A percentile compares a stretch with the other conserved stretches of the same genome.
These are phyloP conservation scores for Pandion haliaetus DNA, from an alignment of 2,113 vertebrate species.

Conservation along the genomic window DNA sequence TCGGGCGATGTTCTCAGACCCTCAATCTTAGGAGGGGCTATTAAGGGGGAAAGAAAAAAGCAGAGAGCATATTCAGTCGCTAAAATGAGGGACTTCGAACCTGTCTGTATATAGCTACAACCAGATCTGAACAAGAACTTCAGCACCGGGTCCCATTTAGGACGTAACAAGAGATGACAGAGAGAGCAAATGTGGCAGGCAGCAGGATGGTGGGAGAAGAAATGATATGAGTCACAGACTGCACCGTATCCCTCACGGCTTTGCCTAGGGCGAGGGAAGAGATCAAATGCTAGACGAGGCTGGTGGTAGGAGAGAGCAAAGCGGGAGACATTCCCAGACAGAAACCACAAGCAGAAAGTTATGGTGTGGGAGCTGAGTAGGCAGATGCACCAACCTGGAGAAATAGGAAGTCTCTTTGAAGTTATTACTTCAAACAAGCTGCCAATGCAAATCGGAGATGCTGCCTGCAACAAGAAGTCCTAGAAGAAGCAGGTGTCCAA, in stretches of 20 bases:
- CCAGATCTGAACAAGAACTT: not conserved
- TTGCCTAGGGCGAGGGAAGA: not conserved
- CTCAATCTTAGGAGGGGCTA: not conserved
- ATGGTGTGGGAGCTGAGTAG: not conserved
- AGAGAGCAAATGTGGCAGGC: not conserved
- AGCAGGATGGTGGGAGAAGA: not conserved
- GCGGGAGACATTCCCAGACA: not conserved
- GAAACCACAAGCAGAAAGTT: not conserved
- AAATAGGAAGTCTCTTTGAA: slow-evolving; percentile 10
- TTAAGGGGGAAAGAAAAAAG: not conserved
- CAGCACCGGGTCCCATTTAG: not conserved
- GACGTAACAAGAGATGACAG: not conserved
- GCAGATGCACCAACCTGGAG: not conserved
- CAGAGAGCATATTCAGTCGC: not conserved
- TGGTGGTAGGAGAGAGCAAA: not conserved
- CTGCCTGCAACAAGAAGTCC: not conserved
- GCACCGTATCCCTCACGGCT: not conserved
- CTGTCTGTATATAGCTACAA: not conserved
- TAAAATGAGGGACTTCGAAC: not conserved
- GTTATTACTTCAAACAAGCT: not conserved
- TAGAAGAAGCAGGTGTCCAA: not conserved
- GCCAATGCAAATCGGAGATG: not conserved
- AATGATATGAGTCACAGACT: not conserved
- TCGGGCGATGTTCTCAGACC: not conserved
- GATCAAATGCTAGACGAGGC: not conserved